Base-by-base conservation (phyloP, 2,113 vertebrate species). In the Pseudonaja textilis region DNA sequence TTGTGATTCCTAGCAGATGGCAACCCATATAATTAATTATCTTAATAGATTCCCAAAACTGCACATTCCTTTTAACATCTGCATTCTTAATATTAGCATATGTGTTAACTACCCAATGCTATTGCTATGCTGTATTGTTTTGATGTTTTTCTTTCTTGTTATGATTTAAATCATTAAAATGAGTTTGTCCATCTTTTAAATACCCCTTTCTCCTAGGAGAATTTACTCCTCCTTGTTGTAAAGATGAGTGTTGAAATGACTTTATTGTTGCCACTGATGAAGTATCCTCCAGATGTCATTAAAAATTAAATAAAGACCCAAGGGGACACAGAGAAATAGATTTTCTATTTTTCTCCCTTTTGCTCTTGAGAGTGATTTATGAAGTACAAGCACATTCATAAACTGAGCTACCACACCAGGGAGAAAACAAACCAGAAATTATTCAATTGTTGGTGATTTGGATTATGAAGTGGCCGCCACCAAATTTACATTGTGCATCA, bases 291-390 rank as follows among this genome's bases (percentile, higher is more conserved):
- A 55, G 96, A 93, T 96, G 97, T 96, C 94, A 97, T 97, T 97
- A 97, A 97, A 98, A 97, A 97, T 97, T 97, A 97, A 97, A 96
- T 95, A 96, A 97, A 97, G 94, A 96, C 94, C 94, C 95, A 94
- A 93, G 87, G 96, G 93, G 90, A 89, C 89, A 90, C 95, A 96
- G 91, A 93, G 96, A 96, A 97, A 97, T 96, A 88, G 94, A 97
- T 98, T 96, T 97, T 96, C 92, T 90, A 95, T 96, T 95, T 97
- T 97, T 96, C 92, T 96, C 90, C 94, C 50, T 94, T 97, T 97
- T 97, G 92, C 93, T 97, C 92, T 94, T 95, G 93, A 96, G 95
- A 97, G 97, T 97, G 96, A 97, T 97, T 98, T 97, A 96, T 97
- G 94, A 96, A 97, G 86, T 95, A 95, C 91, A 96, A 95, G 92